Evolutionary conservation across 1,140 invertebrate species (phyloP), one percentile per base, ranked within the genome.

Genomic region (Coptotermes formosanus): DNA sequence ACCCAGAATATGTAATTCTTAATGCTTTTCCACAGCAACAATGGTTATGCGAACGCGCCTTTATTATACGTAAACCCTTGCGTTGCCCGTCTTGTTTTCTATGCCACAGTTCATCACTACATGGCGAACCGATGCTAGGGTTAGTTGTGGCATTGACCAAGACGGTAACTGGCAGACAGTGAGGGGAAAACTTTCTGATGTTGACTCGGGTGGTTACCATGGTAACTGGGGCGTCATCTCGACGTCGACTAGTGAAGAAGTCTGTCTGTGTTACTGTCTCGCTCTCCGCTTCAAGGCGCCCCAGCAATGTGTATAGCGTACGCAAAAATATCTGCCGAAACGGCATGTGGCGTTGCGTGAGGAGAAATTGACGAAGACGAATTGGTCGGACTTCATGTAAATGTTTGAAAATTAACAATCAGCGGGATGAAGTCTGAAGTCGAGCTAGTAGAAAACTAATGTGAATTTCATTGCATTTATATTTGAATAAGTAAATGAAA

Each of bases 111-210:
- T 69, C 64, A n/a, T 69, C 64, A 69, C n/a, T 69, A n/a, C 19
- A 16, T 64, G 59, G 3, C 7, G 59, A 19, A 11, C 45, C 52
- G 52, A 55, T 2, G 52, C 19, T 55, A 55, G 9, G 52, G 52
- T 14, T 55, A 55, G 52, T 55, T n/a, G 52, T 48, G 52, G 16
- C 19, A 19, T 3, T 69, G 64, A 25, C 19, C 64, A n/a, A 69
- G 64, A 69, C 23, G 64, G 64, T 69, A 30, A 69, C 3, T 69
- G 19, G 64, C 8, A 9, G 64, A 3, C 64, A 69, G n/a, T 21
- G 64, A n/a, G 64, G 64, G 64, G 23, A 69, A n/a, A 69, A 69
- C 64, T 69, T 69, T 21, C 64, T 69, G 64, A 69, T 69, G 64
- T 30, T 69, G 64, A 69, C 64, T 69, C 19, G 59, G 19, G 25